phyloP scores from a whole-genome alignment of 2,888 invertebrate species.

The Steromphala cineraria region DNA sequence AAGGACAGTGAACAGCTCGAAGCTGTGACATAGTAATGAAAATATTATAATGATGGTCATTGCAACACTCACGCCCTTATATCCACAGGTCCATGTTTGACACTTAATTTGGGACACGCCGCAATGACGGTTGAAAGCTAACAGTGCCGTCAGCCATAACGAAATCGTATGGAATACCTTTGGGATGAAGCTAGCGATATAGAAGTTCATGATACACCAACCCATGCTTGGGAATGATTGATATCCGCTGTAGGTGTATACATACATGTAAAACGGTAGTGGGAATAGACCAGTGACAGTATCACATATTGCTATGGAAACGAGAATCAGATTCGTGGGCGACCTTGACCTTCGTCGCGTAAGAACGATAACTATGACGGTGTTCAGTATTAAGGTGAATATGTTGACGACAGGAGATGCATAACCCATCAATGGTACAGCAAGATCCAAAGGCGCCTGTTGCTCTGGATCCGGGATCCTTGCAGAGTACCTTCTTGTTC shows the following conservation, averaged over 20 bases:
- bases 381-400: slow-evolving; percentile 23
- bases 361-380: slow-evolving; percentile 1
- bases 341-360: background rate
- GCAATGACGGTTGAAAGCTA: slow-evolving; percentile 24
- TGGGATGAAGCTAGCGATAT: slow-evolving; percentile 15
- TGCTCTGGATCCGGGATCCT: slow-evolving; percentile 4
- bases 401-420: slow-evolving; percentile 16
- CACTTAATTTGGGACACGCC: slow-evolving; percentile 3
- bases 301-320: slow-evolving; percentile 23
- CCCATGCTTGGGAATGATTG: slow-evolving; percentile 2
- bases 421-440: slow-evolving; percentile 22
- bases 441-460: slow-evolving; percentile 10
- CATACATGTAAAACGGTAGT: slow-evolving; percentile 21
- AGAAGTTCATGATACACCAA: slow-evolving; percentile 25
- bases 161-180: slow-evolving; percentile 20
- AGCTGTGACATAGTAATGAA: slow-evolving; percentile 3
- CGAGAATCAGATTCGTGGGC: slow-evolving; percentile 24
- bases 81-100: background rate
- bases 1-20: slow-evolving; percentile 2
- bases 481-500: background rate
- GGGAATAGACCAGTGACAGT: slow-evolving; percentile 9
- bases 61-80: slow-evolving; percentile 12
- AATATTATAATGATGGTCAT: background rate
- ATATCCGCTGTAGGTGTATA: slow-evolving; percentile 13
- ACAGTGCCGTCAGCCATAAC: slow-evolving; percentile 26